phyloP scores from a whole-genome alignment of 1,140 invertebrate species.

The Danaus plexippus region DNA sequence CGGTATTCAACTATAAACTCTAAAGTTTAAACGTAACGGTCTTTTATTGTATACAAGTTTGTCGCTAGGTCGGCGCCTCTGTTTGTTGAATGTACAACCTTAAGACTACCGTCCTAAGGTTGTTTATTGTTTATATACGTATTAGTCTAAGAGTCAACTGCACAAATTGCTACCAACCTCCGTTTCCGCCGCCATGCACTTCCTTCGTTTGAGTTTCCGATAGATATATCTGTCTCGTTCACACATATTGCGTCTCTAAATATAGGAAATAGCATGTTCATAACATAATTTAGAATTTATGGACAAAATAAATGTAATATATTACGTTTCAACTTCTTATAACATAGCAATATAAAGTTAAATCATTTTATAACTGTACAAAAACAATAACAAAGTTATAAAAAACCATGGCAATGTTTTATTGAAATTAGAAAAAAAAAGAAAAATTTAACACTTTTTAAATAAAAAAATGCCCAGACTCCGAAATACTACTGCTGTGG shows the following conservation, averaged over 20 bases:
- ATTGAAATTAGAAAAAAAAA: too few species aligned
- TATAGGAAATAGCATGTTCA: too few species aligned
- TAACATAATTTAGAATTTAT: too few species aligned
- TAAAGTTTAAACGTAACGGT: conserved; percentile 15
- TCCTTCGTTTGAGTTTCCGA: conserved; percentile 28
- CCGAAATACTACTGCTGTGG: too few species aligned
- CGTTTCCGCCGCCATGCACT: conserved; percentile 34
- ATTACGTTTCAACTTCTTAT: too few species aligned
- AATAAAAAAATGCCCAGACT: too few species aligned
- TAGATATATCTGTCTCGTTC: conserved; percentile 22
- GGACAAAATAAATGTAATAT: too few species aligned
- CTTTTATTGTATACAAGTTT: conserved; percentile 9
- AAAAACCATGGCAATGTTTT: too few species aligned
- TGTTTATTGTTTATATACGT: conserved; percentile 14
- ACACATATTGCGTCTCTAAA: conserved; percentile 13
- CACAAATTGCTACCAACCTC: conserved; percentile 31
- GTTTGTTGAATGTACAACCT: conserved; percentile 18
- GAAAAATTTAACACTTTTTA: too few species aligned
- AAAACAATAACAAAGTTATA: too few species aligned
- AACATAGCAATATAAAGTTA: too few species aligned
- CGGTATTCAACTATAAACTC: conserved; percentile 11
- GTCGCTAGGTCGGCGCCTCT: background rate
- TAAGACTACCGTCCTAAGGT: conserved; percentile 16
- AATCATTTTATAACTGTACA: too few species aligned
- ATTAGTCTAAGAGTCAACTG: conserved; percentile 22